phyloP scores from a whole-genome alignment of 2,113 vertebrate species.

The Ciconia maguari region DNA sequence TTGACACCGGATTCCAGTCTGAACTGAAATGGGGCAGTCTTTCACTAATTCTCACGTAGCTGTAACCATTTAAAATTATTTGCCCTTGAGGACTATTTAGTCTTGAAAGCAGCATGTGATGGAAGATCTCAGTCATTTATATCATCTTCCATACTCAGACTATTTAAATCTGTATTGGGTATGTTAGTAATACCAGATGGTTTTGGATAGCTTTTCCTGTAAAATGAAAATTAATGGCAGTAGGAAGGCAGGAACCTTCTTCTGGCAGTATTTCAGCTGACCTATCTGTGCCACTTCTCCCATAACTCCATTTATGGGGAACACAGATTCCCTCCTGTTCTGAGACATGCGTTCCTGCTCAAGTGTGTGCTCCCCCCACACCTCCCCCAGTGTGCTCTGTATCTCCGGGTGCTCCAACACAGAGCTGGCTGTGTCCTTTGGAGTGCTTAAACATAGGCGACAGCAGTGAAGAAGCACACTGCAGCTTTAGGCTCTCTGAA shows the following conservation, averaged over 20 bases:
- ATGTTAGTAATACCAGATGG: constrained; percentile 64
- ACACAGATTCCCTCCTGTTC: constrained; percentile 23
- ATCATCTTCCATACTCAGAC: constrained; percentile 45
- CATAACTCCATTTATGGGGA: constrained; percentile 45
- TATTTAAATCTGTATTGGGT: constrained; percentile 31
- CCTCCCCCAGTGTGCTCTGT: too few relatives aligned
- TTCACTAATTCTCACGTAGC: constrained; percentile 9
- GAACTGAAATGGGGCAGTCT: constrained; percentile 4
- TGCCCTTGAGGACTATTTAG: constrained; percentile 11
- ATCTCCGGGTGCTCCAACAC: background rate
- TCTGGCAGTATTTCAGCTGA: constrained; percentile 51
- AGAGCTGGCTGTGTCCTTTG: background rate
- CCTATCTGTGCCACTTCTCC: constrained; percentile 34
- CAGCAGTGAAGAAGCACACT: background rate
- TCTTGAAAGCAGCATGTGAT: constrained; percentile 44
- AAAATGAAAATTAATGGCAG: constrained; percentile 12
- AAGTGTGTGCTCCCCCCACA: fast-evolving
- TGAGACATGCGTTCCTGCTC: background rate
- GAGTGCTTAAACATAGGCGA: background rate
- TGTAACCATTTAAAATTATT: constrained; percentile 55
- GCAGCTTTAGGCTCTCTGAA: background rate
- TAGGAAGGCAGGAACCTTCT: constrained; percentile 31
- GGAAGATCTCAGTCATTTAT: constrained; percentile 50
- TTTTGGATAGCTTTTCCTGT: background rate
- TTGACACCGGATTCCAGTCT: constrained; percentile 10